Base-by-base conservation (phyloP, 2,797 vertebrate genomes). In the Microctenopoma steveboyesi region DNA sequence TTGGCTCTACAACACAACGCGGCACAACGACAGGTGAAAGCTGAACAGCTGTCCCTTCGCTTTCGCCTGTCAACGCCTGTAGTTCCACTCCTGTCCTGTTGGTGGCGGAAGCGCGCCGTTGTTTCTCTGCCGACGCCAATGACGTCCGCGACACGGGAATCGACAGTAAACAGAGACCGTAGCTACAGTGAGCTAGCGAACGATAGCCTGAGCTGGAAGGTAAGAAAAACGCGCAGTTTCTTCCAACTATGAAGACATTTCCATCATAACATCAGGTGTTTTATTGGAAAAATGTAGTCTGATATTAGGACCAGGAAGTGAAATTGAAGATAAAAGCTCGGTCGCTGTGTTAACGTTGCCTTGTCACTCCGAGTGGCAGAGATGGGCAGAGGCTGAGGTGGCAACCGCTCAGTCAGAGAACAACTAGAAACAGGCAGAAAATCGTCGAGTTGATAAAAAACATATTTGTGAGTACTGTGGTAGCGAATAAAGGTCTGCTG, bases 81-180 rank as follows among this genome's bases (percentile, higher is more conserved):
- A 4, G 0, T 88, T 67, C 68, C 56, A 55, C 86, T 55, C 88
- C 86, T 50, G 80, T 18, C 86, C 90, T 81, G 78, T 43, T 4
- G 80, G 74, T 0, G 90, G 88, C 89, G 61, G 72, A 72, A 84
- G 35, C 0, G 74, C 39, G 7, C 47, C 53, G 3, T 2, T 5
- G 35, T 0, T 30, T 11, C 6, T 27, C 30, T 16, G 53, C 10
- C 0, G 33, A 35, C 33, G 4, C 1, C 56, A 4, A 42, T 60
- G 48, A 45, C 64, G 52, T 47, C 39, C 1, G 64, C 15, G 42
- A 68, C 78, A 61, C 33, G 35, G 22, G 50, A 64, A 3, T 30
- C 2, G 47, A 15, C 72, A 68, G 81, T 84, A 87, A 88, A 88
- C 79, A 86, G 33, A 70, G 51, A 46, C 4, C 25, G 59, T 49